Conservation (phyloP, 2,113 vertebrate species). For the Montifringilla adamsi region DNA sequence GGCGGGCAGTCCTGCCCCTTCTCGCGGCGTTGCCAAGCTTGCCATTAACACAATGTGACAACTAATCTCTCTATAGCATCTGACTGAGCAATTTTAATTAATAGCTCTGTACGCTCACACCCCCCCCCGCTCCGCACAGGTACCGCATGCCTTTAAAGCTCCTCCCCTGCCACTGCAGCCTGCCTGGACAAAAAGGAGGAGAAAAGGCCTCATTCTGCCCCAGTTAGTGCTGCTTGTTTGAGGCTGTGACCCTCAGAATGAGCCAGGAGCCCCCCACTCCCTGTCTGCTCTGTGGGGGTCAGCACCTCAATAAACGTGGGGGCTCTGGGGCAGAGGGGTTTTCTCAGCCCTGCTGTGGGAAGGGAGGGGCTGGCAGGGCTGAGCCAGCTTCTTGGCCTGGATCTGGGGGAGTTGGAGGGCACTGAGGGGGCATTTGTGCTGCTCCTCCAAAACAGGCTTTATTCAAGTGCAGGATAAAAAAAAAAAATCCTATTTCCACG, state of each 20-base stretch:
- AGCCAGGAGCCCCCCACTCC: not conserved
- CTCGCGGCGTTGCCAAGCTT: constrained; percentile 69
- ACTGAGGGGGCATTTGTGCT: not conserved
- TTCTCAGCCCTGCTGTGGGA: not conserved
- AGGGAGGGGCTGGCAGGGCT: not conserved
- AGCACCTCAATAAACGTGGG: not conserved
- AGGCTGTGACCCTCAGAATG: not conserved
- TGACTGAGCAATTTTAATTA: constrained; percentile 82
- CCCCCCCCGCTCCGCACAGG: not conserved
- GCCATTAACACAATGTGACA: constrained; percentile 85
- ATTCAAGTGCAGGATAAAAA: not conserved
- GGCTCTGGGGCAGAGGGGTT: not conserved
- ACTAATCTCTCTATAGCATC: constrained; percentile 79
- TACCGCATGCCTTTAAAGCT: constrained; percentile 51
- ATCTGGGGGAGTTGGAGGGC: not conserved
- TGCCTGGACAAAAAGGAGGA: not conserved
- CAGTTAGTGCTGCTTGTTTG: not conserved
- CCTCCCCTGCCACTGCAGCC: not conserved
- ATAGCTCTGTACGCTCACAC: constrained; percentile 46
- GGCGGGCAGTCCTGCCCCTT: constrained; percentile 78
- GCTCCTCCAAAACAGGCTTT: not conserved
- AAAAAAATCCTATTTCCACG: not conserved
- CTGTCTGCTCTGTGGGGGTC: not conserved
- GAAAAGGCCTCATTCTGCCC: not conserved
- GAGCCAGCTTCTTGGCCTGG: not conserved